These are phyloP conservation scores for Sebastes variabilis DNA, from an alignment of 2,797 vertebrate species.

Conservation along the genomic window DNA sequence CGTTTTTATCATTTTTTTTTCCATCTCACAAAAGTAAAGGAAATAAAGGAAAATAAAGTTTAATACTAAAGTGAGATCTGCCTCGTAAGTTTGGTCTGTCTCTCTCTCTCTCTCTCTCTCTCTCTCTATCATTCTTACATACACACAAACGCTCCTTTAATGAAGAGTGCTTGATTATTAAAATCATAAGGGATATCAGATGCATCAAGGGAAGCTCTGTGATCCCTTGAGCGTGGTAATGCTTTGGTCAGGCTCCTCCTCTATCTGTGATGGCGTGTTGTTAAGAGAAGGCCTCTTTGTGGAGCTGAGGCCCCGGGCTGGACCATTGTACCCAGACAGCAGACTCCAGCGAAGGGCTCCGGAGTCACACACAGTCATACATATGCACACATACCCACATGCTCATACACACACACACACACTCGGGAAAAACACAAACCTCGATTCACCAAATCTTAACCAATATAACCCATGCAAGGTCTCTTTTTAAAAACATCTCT, in stretches of 20 bases:
- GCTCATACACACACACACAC: constrained; percentile 18
- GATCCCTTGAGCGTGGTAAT: constrained; percentile 77
- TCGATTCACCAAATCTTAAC: constrained; percentile 31
- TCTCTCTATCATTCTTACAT: constrained; percentile 3
- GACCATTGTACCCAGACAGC: constrained; percentile 78
- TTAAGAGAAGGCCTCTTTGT: constrained; percentile 83
- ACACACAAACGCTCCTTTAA: constrained; percentile 32
- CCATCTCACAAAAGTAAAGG: constrained; percentile 85
- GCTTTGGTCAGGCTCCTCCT: constrained; percentile 79
- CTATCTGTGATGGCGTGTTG: constrained; percentile 70
- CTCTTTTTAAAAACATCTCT: not conserved
- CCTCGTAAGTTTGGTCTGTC: constrained; percentile 27
- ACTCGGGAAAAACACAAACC: constrained; percentile 26
- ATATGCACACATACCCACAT: constrained; percentile 57
- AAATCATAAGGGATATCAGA: constrained; percentile 79
- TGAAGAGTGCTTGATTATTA: constrained; percentile 68
- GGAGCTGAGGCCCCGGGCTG: constrained; percentile 75
- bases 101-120: not conserved
- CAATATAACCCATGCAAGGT: constrained; percentile 9
- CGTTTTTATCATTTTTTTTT: constrained; percentile 85
- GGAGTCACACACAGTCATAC: constrained; percentile 68
- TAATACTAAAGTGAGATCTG: constrained; percentile 77
- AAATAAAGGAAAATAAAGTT: constrained; percentile 87
- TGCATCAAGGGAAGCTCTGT: constrained; percentile 76
- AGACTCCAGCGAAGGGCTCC: constrained; percentile 70